These are phyloP conservation scores for Cygnus olor DNA, from an alignment of 2,797 vertebrate genomes.

Conservation along the genomic window DNA sequence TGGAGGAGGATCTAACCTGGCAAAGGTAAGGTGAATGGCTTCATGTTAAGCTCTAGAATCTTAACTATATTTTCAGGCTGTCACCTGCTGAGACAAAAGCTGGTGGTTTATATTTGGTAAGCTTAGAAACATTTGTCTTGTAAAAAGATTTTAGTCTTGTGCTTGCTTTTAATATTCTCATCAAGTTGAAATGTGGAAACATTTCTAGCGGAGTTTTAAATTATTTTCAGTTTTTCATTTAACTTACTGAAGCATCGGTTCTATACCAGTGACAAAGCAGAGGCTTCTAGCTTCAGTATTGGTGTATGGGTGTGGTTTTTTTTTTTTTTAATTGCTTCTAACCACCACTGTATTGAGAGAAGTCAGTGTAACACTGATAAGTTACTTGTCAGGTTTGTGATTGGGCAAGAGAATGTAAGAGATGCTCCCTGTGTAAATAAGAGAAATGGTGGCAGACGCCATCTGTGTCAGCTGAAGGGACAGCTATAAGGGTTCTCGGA, in stretches of 20 bases:
- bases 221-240: neutral
- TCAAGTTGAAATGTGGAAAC: neutral
- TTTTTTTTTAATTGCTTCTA: neutral
- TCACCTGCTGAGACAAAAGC: neutral
- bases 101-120: neutral
- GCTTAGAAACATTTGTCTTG: neutral
- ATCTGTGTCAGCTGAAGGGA: neutral
- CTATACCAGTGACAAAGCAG: neutral
- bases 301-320: neutral
- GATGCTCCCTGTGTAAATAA: neutral
- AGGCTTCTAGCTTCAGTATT: neutral
- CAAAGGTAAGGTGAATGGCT: constrained; percentile 85
- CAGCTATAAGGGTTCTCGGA: neutral
- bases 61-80: neutral
- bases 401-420: neutral
- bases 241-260: neutral
- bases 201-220: neutral
- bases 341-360: neutral
- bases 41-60: neutral
- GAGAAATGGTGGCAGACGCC: neutral
- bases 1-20: constrained; percentile 96
- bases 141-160: neutral
- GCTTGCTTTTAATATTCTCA: neutral
- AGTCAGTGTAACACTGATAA: neutral
- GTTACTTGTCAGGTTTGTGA: neutral